Percentiles rank a stretch among this genome's conserved stretches.
Conservation (phyloP, 2,797 vertebrate species). For the Poecilia wingei region DNA sequence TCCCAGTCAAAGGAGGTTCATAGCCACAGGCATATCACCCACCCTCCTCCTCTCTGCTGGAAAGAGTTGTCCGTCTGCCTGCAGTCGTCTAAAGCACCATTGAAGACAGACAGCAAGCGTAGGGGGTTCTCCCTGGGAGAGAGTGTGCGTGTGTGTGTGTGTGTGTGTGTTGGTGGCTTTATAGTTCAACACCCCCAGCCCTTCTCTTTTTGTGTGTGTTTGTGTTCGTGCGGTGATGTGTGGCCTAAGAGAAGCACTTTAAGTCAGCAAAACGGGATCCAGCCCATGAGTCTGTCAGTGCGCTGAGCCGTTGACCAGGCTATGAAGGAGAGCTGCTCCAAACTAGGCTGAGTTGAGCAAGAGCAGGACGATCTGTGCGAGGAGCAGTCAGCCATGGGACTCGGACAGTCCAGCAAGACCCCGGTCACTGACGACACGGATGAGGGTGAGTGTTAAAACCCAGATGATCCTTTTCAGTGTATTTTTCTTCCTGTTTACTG, state of each 20-base stretch:
- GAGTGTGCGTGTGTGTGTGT: not conserved
- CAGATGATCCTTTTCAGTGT: not conserved
- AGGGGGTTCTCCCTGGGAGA: slow-evolving; percentile 13
- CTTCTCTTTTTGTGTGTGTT: slow-evolving; percentile 16
- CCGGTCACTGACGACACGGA: slow-evolving; percentile 69
- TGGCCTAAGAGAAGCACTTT: slow-evolving; percentile 43
- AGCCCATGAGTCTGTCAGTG: slow-evolving; percentile 25
- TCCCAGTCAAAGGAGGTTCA: slow-evolving; percentile 63
- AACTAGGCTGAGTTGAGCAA: slow-evolving; percentile 65
- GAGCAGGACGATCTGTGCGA: slow-evolving; percentile 41
- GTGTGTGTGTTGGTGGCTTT: slow-evolving; percentile 34
- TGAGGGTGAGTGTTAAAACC: slow-evolving; percentile 74
- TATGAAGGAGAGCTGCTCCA: slow-evolving; percentile 61
- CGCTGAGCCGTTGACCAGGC: slow-evolving; percentile 51
- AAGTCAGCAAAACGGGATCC: slow-evolving; percentile 48
- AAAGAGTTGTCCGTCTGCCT: slow-evolving; percentile 34
- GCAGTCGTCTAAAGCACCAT: slow-evolving; percentile 34
- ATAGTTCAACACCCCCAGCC: slow-evolving; percentile 29
- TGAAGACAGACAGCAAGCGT: slow-evolving; percentile 38
- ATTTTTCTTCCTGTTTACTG: not conserved
- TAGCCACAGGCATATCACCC: slow-evolving; percentile 36
- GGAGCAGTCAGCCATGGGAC: slow-evolving; percentile 80
- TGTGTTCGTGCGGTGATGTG: slow-evolving; percentile 40
- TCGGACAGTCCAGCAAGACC: slow-evolving; percentile 84
- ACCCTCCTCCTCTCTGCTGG: slow-evolving; percentile 28